These are phyloP conservation scores for Amniataba percoides DNA, from an alignment of 2,797 vertebrate species.

Conservation along the genomic window DNA sequence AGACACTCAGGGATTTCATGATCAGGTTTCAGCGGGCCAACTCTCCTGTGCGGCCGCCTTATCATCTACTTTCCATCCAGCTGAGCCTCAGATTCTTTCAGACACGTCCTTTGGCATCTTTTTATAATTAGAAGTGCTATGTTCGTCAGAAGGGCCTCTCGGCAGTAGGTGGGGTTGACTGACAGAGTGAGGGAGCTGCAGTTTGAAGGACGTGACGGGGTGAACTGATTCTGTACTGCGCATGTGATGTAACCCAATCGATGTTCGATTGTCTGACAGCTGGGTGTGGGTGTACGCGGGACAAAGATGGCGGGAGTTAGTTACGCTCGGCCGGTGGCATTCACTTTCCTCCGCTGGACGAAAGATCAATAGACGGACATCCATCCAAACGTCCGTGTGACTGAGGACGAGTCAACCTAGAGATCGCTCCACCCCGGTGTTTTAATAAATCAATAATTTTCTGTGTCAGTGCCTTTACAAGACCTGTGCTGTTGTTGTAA, in stretches of 20 bases:
- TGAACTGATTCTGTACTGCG: slow-evolving; percentile 35
- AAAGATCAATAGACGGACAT: slow-evolving; percentile 50
- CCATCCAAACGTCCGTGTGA: slow-evolving; percentile 28
- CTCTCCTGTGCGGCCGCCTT: slow-evolving; percentile 9
- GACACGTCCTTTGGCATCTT: slow-evolving; percentile 46
- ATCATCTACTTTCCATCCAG: slow-evolving; percentile 18
- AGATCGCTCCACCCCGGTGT: background rate
- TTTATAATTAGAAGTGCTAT: slow-evolving; percentile 54
- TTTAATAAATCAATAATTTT: background rate
- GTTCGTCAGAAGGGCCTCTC: slow-evolving; percentile 25
- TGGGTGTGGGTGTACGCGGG: slow-evolving; percentile 22
- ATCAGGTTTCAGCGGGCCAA: slow-evolving; percentile 5
- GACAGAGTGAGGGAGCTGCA: slow-evolving; percentile 8
- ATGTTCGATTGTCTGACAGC: slow-evolving; percentile 53
- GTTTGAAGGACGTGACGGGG: slow-evolving; percentile 51
- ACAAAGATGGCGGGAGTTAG: slow-evolving; percentile 45
- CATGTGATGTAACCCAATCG: slow-evolving; percentile 53
- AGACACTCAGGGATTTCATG: slow-evolving; percentile 3
- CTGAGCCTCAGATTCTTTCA: slow-evolving; percentile 38
- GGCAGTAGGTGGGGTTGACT: slow-evolving; percentile 19
- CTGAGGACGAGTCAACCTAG: slow-evolving; percentile 22
- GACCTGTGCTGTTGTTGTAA: no score
- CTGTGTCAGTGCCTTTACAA: background rate
- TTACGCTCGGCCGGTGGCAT: slow-evolving; percentile 41
- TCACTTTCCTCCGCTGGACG: slow-evolving; percentile 32